Evolutionary conservation across 2,888 invertebrate species (phyloP).

Genomic region (Andrena camellia): DNA sequence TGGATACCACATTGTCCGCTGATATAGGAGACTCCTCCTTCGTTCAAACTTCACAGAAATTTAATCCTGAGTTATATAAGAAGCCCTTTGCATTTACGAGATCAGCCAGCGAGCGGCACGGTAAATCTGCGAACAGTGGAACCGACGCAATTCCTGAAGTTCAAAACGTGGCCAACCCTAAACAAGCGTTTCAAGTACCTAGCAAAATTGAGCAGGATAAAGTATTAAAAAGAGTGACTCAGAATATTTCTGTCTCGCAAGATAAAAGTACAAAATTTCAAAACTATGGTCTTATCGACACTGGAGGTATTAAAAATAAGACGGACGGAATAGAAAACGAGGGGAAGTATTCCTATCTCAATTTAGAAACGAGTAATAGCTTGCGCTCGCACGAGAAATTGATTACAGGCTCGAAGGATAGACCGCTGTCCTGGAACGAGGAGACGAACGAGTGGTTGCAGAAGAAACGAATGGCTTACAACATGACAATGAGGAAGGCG

Average conservation of each 20-base stretch:
- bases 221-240: conserved; percentile 75
- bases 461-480: conserved; percentile 80
- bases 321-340: conserved; percentile 12
- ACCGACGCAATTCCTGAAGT: not conserved
- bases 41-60: conserved; percentile 86
- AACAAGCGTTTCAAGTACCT: conserved; percentile 14
- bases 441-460: conserved; percentile 80
- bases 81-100: conserved; percentile 79
- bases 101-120: conserved; percentile 75
- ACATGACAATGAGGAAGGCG: conserved; percentile 73
- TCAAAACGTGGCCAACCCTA: not conserved
- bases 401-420: conserved; percentile 64
- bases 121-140: conserved; percentile 4
- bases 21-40: conserved; percentile 87
- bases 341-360: conserved; percentile 71
- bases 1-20: conserved; percentile 88
- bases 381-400: conserved; percentile 13
- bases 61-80: conserved; percentile 79
- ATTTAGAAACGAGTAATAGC: conserved; percentile 70
- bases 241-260: conserved; percentile 78
- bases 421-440: conserved; percentile 81
- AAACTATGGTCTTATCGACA: conserved; percentile 81
- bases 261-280: conserved; percentile 78
- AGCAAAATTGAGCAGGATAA: conserved; percentile 73
- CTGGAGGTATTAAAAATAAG: not conserved